These are phyloP conservation scores for Clytia hemisphaerica DNA, from an alignment of 30 jellyfish, hydroid and myxozoan genomes.

Conservation along the genomic window DNA sequence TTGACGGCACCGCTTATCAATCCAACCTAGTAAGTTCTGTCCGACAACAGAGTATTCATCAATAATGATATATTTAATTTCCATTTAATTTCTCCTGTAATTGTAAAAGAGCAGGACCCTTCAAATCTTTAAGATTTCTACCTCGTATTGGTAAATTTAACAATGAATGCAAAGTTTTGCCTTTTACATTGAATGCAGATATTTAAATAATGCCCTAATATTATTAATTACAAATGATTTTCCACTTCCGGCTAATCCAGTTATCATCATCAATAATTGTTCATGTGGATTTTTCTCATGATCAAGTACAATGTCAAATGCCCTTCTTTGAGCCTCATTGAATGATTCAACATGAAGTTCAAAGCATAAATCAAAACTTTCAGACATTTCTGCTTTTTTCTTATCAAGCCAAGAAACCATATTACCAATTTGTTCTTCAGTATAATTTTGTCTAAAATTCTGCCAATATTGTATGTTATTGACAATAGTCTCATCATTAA, in stretches of 20 bases:
- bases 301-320: constrained; percentile 4
- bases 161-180: no score
- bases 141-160: no score
- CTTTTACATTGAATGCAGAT: no score
- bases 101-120: no score
- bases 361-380: not conserved
- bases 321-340: constrained; percentile 21
- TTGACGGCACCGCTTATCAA: no score
- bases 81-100: no score
- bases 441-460: not conserved
- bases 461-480: not conserved
- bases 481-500: not conserved
- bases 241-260: constrained; percentile 11
- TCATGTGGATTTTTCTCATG: not conserved
- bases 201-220: no score
- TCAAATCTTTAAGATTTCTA: no score
- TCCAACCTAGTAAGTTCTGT: no score
- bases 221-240: no score
- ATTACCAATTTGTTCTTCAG: not conserved
- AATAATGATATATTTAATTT: no score
- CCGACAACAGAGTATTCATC: no score
- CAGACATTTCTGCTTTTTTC: not conserved
- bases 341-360: not conserved
- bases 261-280: not conserved
- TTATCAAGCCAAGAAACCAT: not conserved